phyloP scores from a whole-genome alignment of 1,140 invertebrate species.

The Ylistrum balloti region DNA sequence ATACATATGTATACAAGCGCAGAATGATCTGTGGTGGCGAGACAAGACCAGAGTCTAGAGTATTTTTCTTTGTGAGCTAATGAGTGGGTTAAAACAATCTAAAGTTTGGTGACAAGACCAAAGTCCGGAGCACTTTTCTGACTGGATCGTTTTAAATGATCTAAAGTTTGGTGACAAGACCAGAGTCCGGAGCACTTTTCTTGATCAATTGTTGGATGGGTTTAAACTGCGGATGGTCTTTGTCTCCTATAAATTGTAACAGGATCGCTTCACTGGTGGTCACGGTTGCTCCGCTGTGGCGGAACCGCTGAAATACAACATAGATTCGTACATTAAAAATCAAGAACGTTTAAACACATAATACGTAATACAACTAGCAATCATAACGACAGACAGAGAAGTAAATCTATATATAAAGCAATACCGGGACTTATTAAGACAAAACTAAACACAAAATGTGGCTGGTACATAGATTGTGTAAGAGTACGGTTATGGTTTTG shows the following conservation, averaged over 20 bases:
- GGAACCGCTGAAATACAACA: conserved; percentile 78
- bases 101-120: conserved; percentile 79
- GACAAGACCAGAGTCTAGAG: conserved; percentile 85
- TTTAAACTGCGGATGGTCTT: conserved; percentile 90
- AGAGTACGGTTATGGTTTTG: no score
- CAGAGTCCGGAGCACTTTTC: conserved; percentile 85
- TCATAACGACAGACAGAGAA: no score
- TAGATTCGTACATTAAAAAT: no score
- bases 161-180: conserved; percentile 81
- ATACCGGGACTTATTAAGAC: no score
- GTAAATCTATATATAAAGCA: no score
- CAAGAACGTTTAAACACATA: no score
- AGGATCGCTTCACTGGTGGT: conserved; percentile 91
- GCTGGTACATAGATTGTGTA: no score
- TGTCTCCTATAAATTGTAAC: conserved; percentile 89
- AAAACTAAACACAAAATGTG: no score
- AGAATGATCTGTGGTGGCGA: no score
- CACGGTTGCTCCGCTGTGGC: conserved; percentile 82
- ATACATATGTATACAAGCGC: no score
- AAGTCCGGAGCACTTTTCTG: conserved; percentile 85
- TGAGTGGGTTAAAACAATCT: conserved; percentile 88
- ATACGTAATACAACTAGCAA: no score
- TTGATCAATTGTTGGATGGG: conserved; percentile 87
- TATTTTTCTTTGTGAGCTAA: conserved; percentile 85
- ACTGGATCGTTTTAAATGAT: no score